Percentiles rank a stretch among this genome's conserved stretches.
These are phyloP conservation scores for Dipodomys stephensi DNA, from an alignment of 2,113 vertebrate genomes.

Conservation along the genomic window DNA sequence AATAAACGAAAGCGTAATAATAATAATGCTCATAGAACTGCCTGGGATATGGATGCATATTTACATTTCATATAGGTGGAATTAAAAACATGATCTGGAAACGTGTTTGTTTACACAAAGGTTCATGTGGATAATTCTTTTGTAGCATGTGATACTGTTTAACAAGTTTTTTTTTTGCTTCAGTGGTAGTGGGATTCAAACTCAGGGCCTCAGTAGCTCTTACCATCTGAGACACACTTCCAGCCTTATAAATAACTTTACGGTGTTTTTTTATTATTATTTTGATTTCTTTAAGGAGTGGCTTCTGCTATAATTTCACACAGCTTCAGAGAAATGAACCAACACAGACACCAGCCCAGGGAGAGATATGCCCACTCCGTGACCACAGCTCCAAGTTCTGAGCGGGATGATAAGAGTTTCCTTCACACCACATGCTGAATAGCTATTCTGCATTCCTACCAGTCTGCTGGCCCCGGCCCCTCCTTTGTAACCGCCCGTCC, in stretches of 20 bases:
- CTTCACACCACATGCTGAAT: not conserved
- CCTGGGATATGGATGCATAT: not conserved
- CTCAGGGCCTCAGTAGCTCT: too few relatives aligned
- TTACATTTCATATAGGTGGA: not conserved
- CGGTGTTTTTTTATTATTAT: too few relatives aligned
- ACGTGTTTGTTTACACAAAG: conserved; percentile 55
- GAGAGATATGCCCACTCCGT: not conserved
- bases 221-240: too few relatives aligned
- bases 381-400: conserved; percentile 6
- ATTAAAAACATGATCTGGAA: conserved; percentile 44
- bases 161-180: too few relatives aligned
- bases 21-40: not conserved
- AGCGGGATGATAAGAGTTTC: not conserved
- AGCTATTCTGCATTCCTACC: conserved; percentile 61
- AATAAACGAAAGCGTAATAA: too few relatives aligned
- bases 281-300: not conserved
- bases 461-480: conserved; percentile 36
- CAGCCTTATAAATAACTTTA: too few relatives aligned
- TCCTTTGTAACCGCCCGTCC: conserved; percentile 39
- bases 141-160: too few relatives aligned
- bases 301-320: conserved; percentile 17
- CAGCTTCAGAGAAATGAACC: conserved; percentile 20
- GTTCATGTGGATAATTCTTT: not conserved
- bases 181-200: too few relatives aligned
- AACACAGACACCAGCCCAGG: not conserved